Conservation (phyloP, 2,888 invertebrate species). For the Venustoraphidia nigricollis region DNA sequence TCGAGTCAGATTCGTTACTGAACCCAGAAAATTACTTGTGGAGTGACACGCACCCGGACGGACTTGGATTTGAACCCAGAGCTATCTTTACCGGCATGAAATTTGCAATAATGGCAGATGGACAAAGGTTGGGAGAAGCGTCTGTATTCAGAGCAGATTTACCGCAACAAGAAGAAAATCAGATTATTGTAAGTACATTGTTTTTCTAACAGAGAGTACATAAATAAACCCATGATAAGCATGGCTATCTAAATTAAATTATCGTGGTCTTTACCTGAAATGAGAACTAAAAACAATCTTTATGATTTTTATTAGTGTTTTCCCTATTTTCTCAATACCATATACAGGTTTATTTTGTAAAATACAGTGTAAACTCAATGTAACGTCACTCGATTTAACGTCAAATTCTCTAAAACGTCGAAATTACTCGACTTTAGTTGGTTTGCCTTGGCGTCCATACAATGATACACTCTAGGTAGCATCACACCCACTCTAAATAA, state of each 20-base stretch:
- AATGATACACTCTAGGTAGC: too few species aligned
- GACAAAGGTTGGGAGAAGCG: slow-evolving; percentile 46
- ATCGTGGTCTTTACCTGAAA: too few species aligned
- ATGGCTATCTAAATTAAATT: too few species aligned
- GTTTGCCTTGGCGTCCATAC: too few species aligned
- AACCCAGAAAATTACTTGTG: slow-evolving; percentile 54
- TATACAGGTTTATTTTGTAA: too few species aligned
- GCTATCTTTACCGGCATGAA: slow-evolving; percentile 51
- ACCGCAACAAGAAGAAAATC: slow-evolving; percentile 49
- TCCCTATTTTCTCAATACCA: too few species aligned
- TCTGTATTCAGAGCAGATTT: slow-evolving; percentile 50
- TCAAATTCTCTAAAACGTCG: too few species aligned
- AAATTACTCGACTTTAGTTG: too few species aligned
- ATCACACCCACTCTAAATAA: too few species aligned
- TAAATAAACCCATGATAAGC: neutral
- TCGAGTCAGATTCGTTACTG: slow-evolving; percentile 44
- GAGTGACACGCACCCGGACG: slow-evolving; percentile 62
- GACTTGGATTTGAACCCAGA: slow-evolving; percentile 50
- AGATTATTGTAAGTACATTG: slow-evolving; percentile 31
- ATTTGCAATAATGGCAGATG: slow-evolving; percentile 43
- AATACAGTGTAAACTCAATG: neutral
- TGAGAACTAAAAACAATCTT: too few species aligned
- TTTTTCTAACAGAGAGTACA: neutral
- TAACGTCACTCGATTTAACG: too few species aligned
- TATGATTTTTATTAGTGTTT: too few species aligned